These are phyloP conservation scores for Enteromius unitaeniatus DNA, from an alignment of 2,797 vertebrate species.

Conservation along the genomic window DNA sequence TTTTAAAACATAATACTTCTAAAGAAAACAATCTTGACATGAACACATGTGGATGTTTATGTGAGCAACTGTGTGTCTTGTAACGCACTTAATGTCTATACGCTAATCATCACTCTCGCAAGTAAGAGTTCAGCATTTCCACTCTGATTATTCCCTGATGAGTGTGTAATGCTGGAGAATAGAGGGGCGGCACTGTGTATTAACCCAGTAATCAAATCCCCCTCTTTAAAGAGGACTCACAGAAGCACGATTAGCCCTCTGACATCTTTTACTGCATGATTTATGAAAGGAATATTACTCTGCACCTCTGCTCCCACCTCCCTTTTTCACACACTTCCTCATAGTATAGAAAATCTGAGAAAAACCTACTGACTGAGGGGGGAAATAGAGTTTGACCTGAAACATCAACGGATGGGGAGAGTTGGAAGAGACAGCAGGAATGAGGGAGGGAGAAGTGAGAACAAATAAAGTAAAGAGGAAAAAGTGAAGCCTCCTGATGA, in stretches of 20 bases:
- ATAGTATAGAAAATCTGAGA: constrained; percentile 73
- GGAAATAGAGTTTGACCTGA: constrained; percentile 66
- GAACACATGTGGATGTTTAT: neutral
- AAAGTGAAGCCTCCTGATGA: constrained; percentile 63
- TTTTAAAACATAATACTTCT: neutral
- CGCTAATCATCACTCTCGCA: constrained; percentile 21
- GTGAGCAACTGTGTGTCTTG: constrained; percentile 31
- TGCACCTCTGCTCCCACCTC: constrained; percentile 57
- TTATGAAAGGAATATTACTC: constrained; percentile 84
- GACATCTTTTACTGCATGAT: constrained; percentile 84
- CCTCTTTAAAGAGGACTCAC: constrained; percentile 78
- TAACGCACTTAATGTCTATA: constrained; percentile 37
- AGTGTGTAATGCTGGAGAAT: constrained; percentile 74
- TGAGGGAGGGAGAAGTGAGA: neutral
- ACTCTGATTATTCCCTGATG: constrained; percentile 73
- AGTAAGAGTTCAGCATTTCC: constrained; percentile 65
- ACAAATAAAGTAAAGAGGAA: constrained; percentile 5
- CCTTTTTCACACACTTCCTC: constrained; percentile 55
- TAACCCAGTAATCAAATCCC: constrained; percentile 80
- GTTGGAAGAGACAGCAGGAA: neutral
- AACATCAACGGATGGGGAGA: constrained; percentile 30
- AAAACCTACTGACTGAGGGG: constrained; percentile 69
- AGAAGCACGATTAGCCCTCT: constrained; percentile 82
- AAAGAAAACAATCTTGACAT: neutral
- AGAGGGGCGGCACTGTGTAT: constrained; percentile 69